phyloP scores from a whole-genome alignment of 1,140 invertebrate genomes.

The Anoplophora glabripennis region DNA sequence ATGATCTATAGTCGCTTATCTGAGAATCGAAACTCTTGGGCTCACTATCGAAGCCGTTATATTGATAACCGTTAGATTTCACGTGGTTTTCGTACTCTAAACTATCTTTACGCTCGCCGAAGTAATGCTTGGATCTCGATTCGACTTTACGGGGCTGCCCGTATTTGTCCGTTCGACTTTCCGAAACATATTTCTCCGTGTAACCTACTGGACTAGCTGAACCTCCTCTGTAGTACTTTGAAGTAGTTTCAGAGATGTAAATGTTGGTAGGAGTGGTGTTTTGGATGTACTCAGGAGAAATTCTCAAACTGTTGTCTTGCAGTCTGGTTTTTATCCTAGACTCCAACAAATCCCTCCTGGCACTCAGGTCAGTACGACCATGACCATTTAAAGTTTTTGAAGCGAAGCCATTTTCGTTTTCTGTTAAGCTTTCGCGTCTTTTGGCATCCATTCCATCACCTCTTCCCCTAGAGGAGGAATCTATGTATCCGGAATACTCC shows the following conservation, averaged over 20 bases:
- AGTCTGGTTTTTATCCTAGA: constrained; percentile 63
- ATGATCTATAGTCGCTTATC: constrained; percentile 56
- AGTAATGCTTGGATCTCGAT: constrained; percentile 51
- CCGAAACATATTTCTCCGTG: constrained; percentile 54
- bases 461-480: constrained; percentile 57
- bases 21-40: constrained; percentile 64
- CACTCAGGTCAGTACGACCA: constrained; percentile 61
- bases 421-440: constrained; percentile 53
- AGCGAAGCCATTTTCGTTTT: constrained; percentile 33
- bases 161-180: constrained; percentile 54
- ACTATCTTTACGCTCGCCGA: constrained; percentile 44
- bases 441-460: constrained; percentile 65
- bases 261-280: constrained; percentile 52
- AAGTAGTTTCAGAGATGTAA: constrained; percentile 54
- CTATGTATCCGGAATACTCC: constrained; percentile 34
- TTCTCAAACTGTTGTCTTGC: constrained; percentile 52
- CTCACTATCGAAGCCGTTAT: constrained; percentile 55
- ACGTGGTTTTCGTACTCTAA: background rate
- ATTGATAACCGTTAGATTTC: constrained; percentile 11
- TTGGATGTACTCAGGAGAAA: constrained; percentile 52
- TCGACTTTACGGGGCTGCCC: constrained; percentile 57
- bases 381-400: constrained; percentile 47
- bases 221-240: constrained; percentile 52
- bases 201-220: constrained; percentile 49
- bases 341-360: constrained; percentile 70